Conservation (phyloP, 2,113 vertebrate genomes). For the Condylura cristata region DNA sequence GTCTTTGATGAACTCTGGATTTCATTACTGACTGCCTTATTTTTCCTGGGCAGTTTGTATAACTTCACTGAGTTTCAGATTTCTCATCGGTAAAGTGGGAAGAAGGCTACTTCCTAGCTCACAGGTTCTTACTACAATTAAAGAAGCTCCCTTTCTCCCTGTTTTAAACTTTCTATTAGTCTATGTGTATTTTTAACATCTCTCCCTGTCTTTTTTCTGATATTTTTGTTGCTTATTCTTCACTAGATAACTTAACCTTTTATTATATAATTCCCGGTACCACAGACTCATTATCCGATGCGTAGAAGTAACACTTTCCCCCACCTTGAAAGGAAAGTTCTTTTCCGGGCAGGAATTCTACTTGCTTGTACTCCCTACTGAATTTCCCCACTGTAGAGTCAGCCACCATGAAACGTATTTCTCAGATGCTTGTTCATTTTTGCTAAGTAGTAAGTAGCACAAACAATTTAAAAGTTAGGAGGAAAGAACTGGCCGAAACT, state of each 20-base stretch:
- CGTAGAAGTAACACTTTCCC: background rate
- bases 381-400: background rate
- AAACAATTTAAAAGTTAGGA: background rate
- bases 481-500: background rate
- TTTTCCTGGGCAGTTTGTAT: background rate
- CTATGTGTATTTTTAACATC: no score
- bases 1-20: background rate
- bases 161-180: no score
- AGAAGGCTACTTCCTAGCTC: background rate
- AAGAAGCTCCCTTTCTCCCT: background rate
- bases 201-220: slow-evolving; percentile 12
- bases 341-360: background rate
- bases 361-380: background rate
- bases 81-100: slow-evolving; percentile 25
- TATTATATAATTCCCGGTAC: background rate
- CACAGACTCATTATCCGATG: slow-evolving; percentile 19
- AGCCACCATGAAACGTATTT: background rate
- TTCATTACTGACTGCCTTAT: background rate
- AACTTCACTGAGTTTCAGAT: slow-evolving; percentile 27
- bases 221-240: background rate
- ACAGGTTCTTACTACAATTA: background rate
- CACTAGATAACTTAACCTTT: background rate
- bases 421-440: background rate
- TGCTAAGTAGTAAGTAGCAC: slow-evolving; percentile 7
- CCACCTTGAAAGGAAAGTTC: background rate